These are phyloP conservation scores for Aphidius ervi DNA, from an alignment of 1,140 invertebrate species.

Conservation along the genomic window DNA sequence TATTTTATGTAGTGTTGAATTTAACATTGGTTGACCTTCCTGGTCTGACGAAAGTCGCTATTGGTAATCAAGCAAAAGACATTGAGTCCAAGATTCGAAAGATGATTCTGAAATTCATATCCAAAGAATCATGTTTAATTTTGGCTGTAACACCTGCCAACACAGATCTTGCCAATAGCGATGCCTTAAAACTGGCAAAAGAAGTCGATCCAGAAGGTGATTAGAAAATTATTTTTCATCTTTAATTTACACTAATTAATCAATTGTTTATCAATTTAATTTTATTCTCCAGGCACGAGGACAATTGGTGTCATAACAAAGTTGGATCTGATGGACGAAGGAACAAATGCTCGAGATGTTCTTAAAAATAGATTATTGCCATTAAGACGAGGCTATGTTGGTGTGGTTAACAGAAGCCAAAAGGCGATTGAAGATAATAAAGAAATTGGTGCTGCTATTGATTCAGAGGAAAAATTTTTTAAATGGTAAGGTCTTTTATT, in stretches of 20 bases:
- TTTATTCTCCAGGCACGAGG: slow-evolving; percentile 64
- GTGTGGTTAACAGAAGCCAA: slow-evolving; percentile 98
- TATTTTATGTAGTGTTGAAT: slow-evolving; percentile 67
- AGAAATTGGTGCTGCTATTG: slow-evolving; percentile 92
- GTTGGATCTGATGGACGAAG: slow-evolving; percentile 99
- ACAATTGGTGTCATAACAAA: slow-evolving; percentile 99
- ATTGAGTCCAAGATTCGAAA: slow-evolving; percentile 91
- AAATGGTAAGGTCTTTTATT: slow-evolving; percentile 60
- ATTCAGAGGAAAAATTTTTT: slow-evolving; percentile 97
- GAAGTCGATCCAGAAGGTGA: slow-evolving; percentile 91
- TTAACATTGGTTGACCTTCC: slow-evolving; percentile 94
- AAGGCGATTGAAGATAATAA: slow-evolving; percentile 96
- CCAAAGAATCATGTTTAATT: slow-evolving; percentile 89
- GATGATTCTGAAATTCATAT: slow-evolving; percentile 94
- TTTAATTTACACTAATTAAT: too few species aligned
- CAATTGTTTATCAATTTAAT: too few species aligned
- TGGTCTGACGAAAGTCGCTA: slow-evolving; percentile 92
- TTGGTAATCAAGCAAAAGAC: slow-evolving; percentile 90
- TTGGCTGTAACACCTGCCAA: slow-evolving; percentile 96
- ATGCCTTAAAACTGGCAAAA: slow-evolving; percentile 92
- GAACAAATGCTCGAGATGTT: slow-evolving; percentile 97
- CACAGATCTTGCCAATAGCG: slow-evolving; percentile 93
- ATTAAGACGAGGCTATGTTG: slow-evolving; percentile 92
- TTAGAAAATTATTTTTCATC: too few species aligned
- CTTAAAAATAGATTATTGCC: slow-evolving; percentile 96